A percentile compares a stretch with the other conserved stretches of the same genome.
Conservation (phyloP, 2,888 invertebrate genomes). For the Mayetiola destructor region DNA sequence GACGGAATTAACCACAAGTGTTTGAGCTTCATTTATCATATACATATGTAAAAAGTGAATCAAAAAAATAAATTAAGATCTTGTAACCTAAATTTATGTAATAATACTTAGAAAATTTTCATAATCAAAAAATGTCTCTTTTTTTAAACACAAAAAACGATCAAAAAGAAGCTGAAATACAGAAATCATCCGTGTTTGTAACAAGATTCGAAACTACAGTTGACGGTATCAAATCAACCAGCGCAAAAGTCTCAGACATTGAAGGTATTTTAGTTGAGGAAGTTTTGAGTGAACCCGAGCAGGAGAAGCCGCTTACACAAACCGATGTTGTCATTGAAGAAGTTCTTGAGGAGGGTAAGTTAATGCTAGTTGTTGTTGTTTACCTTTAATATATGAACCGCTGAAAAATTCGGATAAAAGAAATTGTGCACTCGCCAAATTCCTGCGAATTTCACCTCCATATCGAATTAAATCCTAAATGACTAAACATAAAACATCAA, state of each 20-base stretch:
- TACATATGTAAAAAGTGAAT: too few relatives aligned
- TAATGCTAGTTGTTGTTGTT: too few relatives aligned
- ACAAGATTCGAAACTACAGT: background rate
- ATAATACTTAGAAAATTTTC: background rate
- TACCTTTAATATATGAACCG: too few relatives aligned
- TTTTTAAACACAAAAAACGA: too few relatives aligned
- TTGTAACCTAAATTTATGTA: background rate
- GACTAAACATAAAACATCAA: too few relatives aligned
- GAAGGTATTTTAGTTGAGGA: background rate
- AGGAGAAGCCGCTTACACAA: background rate
- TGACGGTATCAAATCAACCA: background rate
- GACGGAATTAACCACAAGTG: too few relatives aligned
- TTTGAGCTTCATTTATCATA: too few relatives aligned
- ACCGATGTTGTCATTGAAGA: conserved; percentile 1
- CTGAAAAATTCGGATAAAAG: too few relatives aligned
- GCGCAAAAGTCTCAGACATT: background rate
- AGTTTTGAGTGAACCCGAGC: conserved; percentile 5
- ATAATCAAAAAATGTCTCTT: too few relatives aligned
- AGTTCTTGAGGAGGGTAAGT: background rate
- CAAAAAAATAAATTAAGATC: background rate
- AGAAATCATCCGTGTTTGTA: background rate
- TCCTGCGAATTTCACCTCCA: too few relatives aligned
- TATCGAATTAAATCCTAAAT: too few relatives aligned
- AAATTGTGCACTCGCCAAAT: too few relatives aligned
- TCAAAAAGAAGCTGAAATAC: background rate